Base-by-base conservation (phyloP, 1,140 invertebrate species). In the Cataglyphis hispanica region DNA sequence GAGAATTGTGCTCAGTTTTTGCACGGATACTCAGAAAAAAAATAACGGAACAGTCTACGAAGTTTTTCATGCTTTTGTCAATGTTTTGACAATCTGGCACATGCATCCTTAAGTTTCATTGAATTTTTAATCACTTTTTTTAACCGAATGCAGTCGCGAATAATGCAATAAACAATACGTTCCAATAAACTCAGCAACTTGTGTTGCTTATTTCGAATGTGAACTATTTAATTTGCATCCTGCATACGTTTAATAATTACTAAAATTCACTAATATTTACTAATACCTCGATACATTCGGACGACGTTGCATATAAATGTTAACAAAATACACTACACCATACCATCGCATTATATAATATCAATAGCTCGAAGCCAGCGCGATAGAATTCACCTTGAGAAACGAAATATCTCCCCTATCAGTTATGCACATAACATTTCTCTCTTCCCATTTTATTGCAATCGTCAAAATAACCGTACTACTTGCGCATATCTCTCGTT, bases 291-390 rank as follows among this genome's bases (percentile, higher is more conserved):
- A 66, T 67, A 50, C 56, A 37, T 50, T 50, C 46, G 11, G 7
- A 37, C 66, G 37, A 72, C 37, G 66, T 70, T 81, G n/a, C n/a
- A 72, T 74, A 83, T 74, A 83, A 83, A 83, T 83, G 67, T 67
- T 61, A 61, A 72, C 43, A 43, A 61, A 83, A 43, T 22, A 58
- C 72, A 60, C 27, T 61, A 25, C 56, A 25, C 56, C 34, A 19
- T 37, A 25, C 40, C 46, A 81, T 72, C 60, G 25, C 60, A 72
- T 46, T 83, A 60, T 60, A 31, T 31, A 31, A 31, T 31, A 72
- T 83, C 70, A 43, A 74, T 43, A 74, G 16, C n/a, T 72, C 66
- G 46, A 43, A 34, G 31, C 13, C 50, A 74, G 61, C 16, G 37
- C 37, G 25, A 60, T 72, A 67, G 60, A 74, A 46, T 60, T 83